A percentile compares a stretch with the other conserved stretches of the same genome.
These are phyloP conservation scores for Drosophila tristis DNA, from an alignment of 1,140 invertebrate genomes.

Conservation along the genomic window DNA sequence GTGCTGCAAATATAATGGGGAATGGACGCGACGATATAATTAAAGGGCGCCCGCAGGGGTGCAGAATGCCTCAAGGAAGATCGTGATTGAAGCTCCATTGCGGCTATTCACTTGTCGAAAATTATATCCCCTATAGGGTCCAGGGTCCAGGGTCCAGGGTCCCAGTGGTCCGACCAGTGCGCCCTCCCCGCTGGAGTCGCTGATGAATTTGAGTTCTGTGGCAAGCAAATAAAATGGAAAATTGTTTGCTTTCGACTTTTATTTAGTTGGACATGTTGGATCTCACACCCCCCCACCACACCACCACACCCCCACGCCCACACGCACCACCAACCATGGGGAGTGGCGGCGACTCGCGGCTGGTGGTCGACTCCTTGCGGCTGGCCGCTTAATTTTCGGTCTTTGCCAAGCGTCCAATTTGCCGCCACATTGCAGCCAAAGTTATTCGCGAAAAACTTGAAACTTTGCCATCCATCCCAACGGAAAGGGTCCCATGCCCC, in stretches of 20 bases:
- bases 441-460: conserved; percentile 61
- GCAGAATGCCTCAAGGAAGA: no score
- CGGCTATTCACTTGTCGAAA: no score
- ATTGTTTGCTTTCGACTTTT: conserved; percentile 65
- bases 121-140: no score
- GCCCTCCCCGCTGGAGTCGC: neutral
- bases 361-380: conserved; percentile 39
- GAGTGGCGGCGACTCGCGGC: no score
- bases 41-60: no score
- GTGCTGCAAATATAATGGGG: no score
- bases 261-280: conserved; percentile 66
- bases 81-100: no score
- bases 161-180: neutral
- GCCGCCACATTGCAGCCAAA: conserved; percentile 75
- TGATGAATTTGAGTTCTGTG: conserved; percentile 56
- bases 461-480: conserved; percentile 39
- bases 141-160: no score
- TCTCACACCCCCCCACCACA: neutral
- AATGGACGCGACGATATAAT: no score
- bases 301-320: neutral
- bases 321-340: neutral
- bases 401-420: conserved; percentile 71
- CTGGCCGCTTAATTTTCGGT: conserved; percentile 70
- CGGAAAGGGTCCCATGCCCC: conserved; percentile 11
- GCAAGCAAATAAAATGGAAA: conserved; percentile 70